These are phyloP conservation scores for Capitulum mitella DNA, from an alignment of 2,888 invertebrate genomes.

Conservation along the genomic window DNA sequence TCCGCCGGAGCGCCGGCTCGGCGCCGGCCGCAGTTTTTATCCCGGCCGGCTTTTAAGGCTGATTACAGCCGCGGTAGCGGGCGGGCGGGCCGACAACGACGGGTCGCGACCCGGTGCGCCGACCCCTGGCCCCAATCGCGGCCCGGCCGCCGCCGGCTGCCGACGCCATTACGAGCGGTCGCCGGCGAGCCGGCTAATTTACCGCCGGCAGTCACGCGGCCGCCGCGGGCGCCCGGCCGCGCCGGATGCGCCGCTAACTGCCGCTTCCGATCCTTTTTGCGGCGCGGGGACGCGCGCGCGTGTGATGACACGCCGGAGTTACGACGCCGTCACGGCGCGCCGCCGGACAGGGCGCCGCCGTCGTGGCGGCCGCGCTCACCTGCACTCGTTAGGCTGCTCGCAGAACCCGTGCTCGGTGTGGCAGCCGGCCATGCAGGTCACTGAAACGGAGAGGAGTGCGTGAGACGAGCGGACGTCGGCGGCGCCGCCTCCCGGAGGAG, in stretches of 20 bases:
- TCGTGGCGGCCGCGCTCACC: too few species aligned
- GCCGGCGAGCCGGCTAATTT: not conserved
- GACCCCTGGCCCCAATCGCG: not conserved
- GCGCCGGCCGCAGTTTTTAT: not conserved
- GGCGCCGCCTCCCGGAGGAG: not conserved
- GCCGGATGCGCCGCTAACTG: constrained; percentile 8
- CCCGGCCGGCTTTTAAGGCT: not conserved
- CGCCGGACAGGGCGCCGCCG: not conserved
- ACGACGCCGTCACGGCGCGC: not conserved
- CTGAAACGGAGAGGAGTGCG: constrained; percentile 57
- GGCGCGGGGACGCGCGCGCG: not conserved
- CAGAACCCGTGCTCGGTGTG: constrained; percentile 84
- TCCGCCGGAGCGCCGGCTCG: not conserved
- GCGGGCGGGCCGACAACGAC: not conserved
- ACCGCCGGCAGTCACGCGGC: not conserved
- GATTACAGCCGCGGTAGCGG: not conserved
- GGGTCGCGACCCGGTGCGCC: not conserved
- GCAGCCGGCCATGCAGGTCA: constrained; percentile 88
- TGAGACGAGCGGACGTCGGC: not conserved
- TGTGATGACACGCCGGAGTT: constrained; percentile 7
- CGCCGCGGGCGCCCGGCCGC: not conserved
- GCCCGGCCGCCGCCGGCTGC: constrained; percentile 14
- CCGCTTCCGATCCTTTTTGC: constrained; percentile 18
- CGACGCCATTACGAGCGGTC: not conserved
- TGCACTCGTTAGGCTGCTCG: constrained; percentile 87